These are phyloP conservation scores for Emydoidea blandingii DNA, from an alignment of 2,797 vertebrate species.

Conservation along the genomic window DNA sequence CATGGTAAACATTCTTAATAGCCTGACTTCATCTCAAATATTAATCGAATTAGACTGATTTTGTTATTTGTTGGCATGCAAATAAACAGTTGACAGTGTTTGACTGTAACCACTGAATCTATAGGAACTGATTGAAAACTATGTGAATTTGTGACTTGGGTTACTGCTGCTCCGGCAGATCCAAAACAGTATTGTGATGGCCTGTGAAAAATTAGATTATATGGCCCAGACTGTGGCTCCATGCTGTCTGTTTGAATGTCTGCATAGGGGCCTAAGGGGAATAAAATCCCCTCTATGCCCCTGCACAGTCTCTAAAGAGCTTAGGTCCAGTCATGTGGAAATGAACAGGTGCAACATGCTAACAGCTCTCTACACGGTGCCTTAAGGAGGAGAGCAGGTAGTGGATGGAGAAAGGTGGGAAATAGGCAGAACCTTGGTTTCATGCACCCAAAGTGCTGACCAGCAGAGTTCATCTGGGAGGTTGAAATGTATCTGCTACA, in stretches of 20 bases:
- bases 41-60: not conserved
- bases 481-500: not conserved
- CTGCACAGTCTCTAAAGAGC: not conserved
- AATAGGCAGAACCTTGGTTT: not conserved
- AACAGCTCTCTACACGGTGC: accelerated
- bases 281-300: not conserved
- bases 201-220: not conserved
- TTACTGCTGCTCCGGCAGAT: not conserved
- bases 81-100: not conserved
- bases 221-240: not conserved
- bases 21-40: not conserved
- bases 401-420: not conserved
- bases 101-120: not conserved
- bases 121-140: not conserved
- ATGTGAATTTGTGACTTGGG: not conserved
- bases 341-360: not conserved
- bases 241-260: not conserved
- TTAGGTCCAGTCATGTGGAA: accelerated
- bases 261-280: not conserved
- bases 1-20: not conserved
- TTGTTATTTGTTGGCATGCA: accelerated
- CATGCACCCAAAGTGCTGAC: not conserved
- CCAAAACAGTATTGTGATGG: not conserved
- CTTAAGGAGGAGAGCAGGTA: not conserved
- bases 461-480: not conserved